These are phyloP conservation scores for Diachasmimorpha longicaudata DNA, from an alignment of 1,140 invertebrate genomes.

Conservation along the genomic window DNA sequence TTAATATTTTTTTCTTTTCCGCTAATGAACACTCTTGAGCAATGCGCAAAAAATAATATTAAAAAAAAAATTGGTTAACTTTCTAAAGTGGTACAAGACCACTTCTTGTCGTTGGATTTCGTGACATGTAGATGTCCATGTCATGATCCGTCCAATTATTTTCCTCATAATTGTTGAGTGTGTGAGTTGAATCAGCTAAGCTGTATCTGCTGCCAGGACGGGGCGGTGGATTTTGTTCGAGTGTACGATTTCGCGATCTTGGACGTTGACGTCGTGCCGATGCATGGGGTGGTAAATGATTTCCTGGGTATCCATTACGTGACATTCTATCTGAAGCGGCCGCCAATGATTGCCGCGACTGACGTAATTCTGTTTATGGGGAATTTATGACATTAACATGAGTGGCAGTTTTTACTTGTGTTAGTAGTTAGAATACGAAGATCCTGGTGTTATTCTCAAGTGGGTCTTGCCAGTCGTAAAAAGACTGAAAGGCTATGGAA, in stretches of 20 bases:
- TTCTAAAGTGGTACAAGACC: conserved; percentile 81
- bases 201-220: conserved; percentile 72
- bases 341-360: conserved; percentile 81
- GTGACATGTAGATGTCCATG: conserved; percentile 93
- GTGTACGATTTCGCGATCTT: conserved; percentile 63
- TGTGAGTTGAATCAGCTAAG: conserved; percentile 76
- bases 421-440: not conserved
- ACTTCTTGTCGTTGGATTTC: conserved; percentile 85
- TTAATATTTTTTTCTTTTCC: not conserved
- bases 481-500: no score
- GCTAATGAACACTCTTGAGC: conserved; percentile 45
- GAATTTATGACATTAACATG: conserved; percentile 17
- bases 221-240: conserved; percentile 60
- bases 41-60: conserved; percentile 17
- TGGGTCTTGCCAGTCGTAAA: no score
- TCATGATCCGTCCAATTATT: conserved; percentile 96
- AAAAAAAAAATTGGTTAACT: conserved; percentile 9
- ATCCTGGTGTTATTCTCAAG: no score
- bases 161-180: conserved; percentile 84
- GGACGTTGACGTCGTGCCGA: conserved; percentile 71
- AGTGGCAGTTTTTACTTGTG: not conserved
- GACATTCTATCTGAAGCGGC: conserved; percentile 80
- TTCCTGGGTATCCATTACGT: conserved; percentile 68
- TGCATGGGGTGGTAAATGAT: conserved; percentile 61
- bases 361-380: conserved; percentile 71